Percentiles rank a stretch among this genome's conserved stretches.
These are phyloP conservation scores for Hydrolagus affinis DNA, from an alignment of 2,113 vertebrate species.

Conservation along the genomic window DNA sequence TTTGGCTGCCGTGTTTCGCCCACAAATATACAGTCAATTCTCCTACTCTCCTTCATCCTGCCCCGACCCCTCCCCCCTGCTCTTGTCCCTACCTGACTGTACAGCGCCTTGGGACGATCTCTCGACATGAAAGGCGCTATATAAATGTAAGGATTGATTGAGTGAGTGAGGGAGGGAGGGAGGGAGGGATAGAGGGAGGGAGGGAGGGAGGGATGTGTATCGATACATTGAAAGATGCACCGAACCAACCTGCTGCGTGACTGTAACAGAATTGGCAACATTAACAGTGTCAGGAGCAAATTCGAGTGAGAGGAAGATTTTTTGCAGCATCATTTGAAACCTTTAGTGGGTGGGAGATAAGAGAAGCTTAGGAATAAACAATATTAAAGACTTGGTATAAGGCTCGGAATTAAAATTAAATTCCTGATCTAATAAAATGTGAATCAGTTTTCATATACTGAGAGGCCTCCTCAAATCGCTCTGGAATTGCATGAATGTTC, in stretches of 20 bases:
- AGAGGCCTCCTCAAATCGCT: neutral
- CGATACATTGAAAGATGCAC: neutral
- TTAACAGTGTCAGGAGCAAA: neutral
- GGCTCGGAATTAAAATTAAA: neutral
- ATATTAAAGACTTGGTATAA: no score
- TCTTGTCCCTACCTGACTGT: no score
- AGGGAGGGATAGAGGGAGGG: no score
- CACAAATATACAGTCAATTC: no score
- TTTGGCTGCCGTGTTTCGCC: no score
- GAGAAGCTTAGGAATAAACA: no score
- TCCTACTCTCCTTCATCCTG: no score
- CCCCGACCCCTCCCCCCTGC: no score
- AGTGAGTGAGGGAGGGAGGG: neutral
- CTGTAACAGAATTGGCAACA: neutral
- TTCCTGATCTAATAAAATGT: neutral
- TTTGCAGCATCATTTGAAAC: neutral
- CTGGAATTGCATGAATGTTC: neutral
- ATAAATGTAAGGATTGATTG: neutral
- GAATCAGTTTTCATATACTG: neutral
- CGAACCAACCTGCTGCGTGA: neutral
- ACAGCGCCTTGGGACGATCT: no score
- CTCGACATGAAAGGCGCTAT: no score
- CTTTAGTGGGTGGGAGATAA: no score
- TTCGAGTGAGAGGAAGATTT: neutral
- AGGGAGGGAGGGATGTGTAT: no score